A percentile compares a stretch with the other conserved stretches of the same genome.
phyloP scores from a whole-genome alignment of 2,888 invertebrate species.

The Drosophila mimica region DNA sequence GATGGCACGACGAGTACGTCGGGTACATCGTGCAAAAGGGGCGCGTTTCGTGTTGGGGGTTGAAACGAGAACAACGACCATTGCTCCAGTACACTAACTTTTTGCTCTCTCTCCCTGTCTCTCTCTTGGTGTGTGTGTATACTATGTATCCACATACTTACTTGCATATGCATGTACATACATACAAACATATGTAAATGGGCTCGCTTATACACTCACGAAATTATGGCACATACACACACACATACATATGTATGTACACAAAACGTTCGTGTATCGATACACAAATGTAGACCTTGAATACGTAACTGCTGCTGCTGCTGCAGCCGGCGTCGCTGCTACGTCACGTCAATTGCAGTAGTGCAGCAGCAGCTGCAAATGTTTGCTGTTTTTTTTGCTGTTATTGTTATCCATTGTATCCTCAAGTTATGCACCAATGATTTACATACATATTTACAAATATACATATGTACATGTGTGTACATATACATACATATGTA shows the following conservation, averaged over 20 bases:
- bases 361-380: constrained; percentile 26
- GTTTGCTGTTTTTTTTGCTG: neutral
- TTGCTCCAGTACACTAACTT: constrained; percentile 56
- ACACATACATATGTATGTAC: constrained; percentile 5
- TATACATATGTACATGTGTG: neutral
- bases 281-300: constrained; percentile 77
- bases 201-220: constrained; percentile 47
- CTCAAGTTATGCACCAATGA: constrained; percentile 19
- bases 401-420: constrained; percentile 9
- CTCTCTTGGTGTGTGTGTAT: constrained; percentile 44
- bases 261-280: constrained; percentile 56
- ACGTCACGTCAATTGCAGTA: constrained; percentile 47
- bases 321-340: constrained; percentile 41
- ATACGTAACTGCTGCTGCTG: constrained; percentile 56
- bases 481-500: neutral
- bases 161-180: constrained; percentile 9
- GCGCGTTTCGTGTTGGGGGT: constrained; percentile 67
- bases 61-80: constrained; percentile 59
- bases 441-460: neutral
- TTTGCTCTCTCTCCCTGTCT: constrained; percentile 7
- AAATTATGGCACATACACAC: constrained; percentile 39
- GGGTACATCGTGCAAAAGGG: constrained; percentile 62
- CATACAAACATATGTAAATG: constrained; percentile 20
- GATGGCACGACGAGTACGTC: constrained; percentile 9
- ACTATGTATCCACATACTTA: constrained; percentile 30